Conservation (phyloP, 2,888 invertebrate species). For the Ferrisia virgata region DNA sequence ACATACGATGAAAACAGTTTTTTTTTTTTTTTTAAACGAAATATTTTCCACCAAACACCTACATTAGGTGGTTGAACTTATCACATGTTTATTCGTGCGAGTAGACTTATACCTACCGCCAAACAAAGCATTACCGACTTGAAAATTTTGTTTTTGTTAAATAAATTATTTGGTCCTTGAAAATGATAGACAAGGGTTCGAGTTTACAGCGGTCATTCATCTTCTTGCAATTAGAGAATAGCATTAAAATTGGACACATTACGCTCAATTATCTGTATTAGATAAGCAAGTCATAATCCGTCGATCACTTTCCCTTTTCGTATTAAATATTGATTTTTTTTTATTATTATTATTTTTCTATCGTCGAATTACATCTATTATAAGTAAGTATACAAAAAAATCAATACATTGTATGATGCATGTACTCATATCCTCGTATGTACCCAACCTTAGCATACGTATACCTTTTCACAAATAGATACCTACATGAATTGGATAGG, state of each 20-base stretch:
- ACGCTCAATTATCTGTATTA: constrained; percentile 15
- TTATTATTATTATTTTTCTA: not conserved
- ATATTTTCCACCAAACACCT: too few relatives aligned
- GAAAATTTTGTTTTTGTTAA: not conserved
- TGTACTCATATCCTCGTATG: too few relatives aligned
- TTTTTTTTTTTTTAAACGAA: too few relatives aligned
- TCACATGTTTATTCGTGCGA: not conserved
- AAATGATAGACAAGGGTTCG: not conserved
- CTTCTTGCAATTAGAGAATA: not conserved
- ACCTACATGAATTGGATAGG: too few relatives aligned
- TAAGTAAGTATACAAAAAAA: too few relatives aligned
- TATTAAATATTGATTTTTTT: not conserved
- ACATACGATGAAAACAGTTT: too few relatives aligned
- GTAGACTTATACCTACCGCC: not conserved
- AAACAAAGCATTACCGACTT: not conserved
- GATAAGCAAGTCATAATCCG: not conserved
- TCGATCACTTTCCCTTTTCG: constrained; percentile 8
- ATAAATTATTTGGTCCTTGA: not conserved
- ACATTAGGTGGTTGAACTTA: not conserved
- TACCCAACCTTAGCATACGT: too few relatives aligned
- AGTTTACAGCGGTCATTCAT: constrained; percentile 4
- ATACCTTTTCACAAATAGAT: too few relatives aligned
- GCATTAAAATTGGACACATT: constrained; percentile 22
- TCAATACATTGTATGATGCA: not conserved
- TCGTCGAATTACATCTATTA: not conserved